Percentiles rank a stretch among this genome's conserved stretches.
Conservation (phyloP, 2,888 invertebrate genomes). For the Stenichneumon culpator region DNA sequence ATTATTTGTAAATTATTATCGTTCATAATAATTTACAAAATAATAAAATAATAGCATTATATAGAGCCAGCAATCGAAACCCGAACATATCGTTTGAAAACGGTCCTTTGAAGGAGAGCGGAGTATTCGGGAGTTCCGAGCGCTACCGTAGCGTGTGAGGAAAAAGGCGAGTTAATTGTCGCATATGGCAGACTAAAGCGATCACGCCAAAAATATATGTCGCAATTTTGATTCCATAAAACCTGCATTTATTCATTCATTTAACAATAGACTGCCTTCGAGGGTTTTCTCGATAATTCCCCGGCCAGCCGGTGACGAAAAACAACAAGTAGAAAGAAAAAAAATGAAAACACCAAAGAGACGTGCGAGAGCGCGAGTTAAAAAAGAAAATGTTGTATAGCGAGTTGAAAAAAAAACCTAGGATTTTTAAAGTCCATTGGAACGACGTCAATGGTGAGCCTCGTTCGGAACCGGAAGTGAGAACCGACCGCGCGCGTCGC, state of each 20-base stretch:
- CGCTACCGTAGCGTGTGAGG: background rate
- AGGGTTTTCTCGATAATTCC: background rate
- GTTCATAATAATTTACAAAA: background rate
- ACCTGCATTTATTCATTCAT: too few relatives aligned
- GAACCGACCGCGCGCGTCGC: conserved; percentile 2
- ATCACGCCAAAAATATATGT: conserved; percentile 14
- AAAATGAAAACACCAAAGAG: background rate
- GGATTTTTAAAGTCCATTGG: background rate
- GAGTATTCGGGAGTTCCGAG: conserved; percentile 8
- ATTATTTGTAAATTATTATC: too few relatives aligned
- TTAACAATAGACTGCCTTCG: too few relatives aligned
- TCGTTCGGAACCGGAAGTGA: conserved; percentile 24
- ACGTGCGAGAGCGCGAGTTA: background rate
- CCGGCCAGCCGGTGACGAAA: background rate
- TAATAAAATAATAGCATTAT: conserved; percentile 8
- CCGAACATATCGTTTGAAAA: conserved; percentile 17
- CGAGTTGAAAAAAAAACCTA: background rate
- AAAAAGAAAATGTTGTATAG: background rate
- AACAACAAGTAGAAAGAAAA: background rate
- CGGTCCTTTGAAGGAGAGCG: conserved; percentile 25
- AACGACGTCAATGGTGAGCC: conserved; percentile 29
- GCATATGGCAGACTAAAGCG: conserved; percentile 6
- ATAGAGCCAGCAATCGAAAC: conserved; percentile 22
- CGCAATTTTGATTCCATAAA: background rate
- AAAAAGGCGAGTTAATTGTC: background rate